Conservation (phyloP, 30 jellyfish, hydroid and myxozoan species). For the Euphysa ruthae region DNA sequence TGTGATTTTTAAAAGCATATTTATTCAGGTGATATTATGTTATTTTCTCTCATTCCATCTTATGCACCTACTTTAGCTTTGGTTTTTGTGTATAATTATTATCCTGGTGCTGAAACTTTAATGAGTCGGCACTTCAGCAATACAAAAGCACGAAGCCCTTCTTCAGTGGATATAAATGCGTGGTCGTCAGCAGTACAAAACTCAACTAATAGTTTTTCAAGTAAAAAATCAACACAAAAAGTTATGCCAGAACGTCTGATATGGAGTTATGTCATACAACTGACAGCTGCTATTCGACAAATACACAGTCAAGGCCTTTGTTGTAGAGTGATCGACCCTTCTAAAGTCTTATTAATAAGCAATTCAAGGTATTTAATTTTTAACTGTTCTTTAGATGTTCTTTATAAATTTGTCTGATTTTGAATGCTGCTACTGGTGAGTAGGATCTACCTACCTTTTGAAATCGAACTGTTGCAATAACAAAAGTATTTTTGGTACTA, state of each 20-base stretch:
- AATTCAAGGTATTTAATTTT: slow-evolving; percentile 56
- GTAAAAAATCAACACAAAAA: slow-evolving; percentile 52
- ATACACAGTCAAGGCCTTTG: slow-evolving; percentile 72
- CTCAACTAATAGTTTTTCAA: neutral
- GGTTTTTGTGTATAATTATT: slow-evolving; percentile 50
- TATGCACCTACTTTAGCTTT: slow-evolving; percentile 44
- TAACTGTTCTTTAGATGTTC: neutral
- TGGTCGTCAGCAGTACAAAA: slow-evolving; percentile 16
- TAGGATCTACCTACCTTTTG: neutral
- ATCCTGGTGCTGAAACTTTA: slow-evolving; percentile 90
- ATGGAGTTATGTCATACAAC: slow-evolving; percentile 88
- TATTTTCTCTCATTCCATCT: neutral
- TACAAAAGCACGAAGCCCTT: slow-evolving; percentile 30
- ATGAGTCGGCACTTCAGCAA: slow-evolving; percentile 67
- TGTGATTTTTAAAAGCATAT: too few relatives aligned
- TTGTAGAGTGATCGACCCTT: slow-evolving; percentile 76
- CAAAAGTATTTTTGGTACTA: too few relatives aligned
- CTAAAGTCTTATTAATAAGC: slow-evolving; percentile 71
- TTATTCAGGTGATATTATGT: too few relatives aligned
- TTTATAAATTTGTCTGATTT: too few relatives aligned
- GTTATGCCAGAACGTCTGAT: slow-evolving; percentile 75
- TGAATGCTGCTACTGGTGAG: neutral
- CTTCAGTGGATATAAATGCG: slow-evolving; percentile 32
- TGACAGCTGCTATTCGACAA: slow-evolving; percentile 76
- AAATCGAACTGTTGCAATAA: neutral